Percentiles rank a stretch among this genome's conserved stretches.
Conservation (phyloP, 1,140 invertebrate species). For the Pararge aegeria region DNA sequence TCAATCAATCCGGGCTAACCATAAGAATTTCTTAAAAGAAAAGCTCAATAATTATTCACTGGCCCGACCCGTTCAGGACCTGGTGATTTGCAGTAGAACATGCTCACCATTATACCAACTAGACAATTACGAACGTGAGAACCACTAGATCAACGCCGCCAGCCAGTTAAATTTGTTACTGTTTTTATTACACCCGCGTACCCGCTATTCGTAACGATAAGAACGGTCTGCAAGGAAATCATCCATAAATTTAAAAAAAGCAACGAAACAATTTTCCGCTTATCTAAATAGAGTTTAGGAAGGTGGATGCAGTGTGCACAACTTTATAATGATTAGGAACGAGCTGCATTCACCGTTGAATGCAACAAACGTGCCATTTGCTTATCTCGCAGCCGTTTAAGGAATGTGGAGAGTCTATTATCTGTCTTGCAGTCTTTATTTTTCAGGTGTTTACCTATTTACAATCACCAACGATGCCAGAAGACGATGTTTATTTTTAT, state of each 20-base stretch:
- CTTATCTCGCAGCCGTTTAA: slow-evolving; percentile 28
- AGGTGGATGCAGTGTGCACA: not conserved
- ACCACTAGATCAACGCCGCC: too few species aligned
- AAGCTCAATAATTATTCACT: too few species aligned
- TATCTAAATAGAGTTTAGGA: slow-evolving; percentile 14
- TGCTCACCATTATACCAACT: too few species aligned
- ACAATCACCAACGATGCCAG: too few species aligned
- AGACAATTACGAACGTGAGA: too few species aligned
- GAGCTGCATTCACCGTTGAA: slow-evolving; percentile 17
- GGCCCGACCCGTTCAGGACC: too few species aligned
- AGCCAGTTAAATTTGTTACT: too few species aligned
- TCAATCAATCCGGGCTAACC: too few species aligned
- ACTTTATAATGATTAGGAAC: slow-evolving; percentile 15
- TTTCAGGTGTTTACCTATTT: not conserved
- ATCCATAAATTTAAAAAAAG: not conserved
- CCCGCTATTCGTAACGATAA: not conserved
- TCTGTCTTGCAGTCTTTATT: not conserved
- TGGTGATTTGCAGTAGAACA: too few species aligned
- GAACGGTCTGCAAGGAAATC: not conserved
- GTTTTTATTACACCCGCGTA: not conserved
- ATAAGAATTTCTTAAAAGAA: too few species aligned
- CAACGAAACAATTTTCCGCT: slow-evolving; percentile 1
- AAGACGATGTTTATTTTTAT: too few species aligned
- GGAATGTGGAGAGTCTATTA: slow-evolving; percentile 13
- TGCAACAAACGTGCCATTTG: slow-evolving; percentile 20